A percentile compares a stretch with the other conserved stretches of the same genome.
Conservation (phyloP, 1,140 invertebrate genomes). For the Drosophila malerkotliana region DNA sequence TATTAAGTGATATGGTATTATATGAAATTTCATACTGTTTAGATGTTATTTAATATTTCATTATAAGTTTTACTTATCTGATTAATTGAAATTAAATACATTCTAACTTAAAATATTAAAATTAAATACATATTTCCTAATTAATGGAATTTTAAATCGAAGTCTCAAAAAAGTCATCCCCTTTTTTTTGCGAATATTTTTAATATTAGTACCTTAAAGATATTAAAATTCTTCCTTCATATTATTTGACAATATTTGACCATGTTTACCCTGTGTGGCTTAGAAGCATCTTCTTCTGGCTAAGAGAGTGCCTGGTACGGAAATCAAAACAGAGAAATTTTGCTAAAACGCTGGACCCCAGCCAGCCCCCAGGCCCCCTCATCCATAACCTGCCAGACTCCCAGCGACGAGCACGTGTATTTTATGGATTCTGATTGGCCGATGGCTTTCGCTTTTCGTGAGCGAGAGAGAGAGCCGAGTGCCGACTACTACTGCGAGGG, state of each 20-base stretch:
- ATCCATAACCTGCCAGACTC: not conserved
- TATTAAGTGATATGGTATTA: too few relatives aligned
- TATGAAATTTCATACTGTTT: too few relatives aligned
- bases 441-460: constrained; percentile 72
- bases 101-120: too few relatives aligned
- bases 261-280: constrained; percentile 37
- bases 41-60: too few relatives aligned
- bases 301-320: constrained; percentile 22
- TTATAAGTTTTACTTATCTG: too few relatives aligned
- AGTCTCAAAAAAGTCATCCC: too few relatives aligned
- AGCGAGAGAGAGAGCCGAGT: constrained; percentile 20
- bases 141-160: too few relatives aligned
- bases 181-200: too few relatives aligned
- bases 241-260: constrained; percentile 15
- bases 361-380: not conserved
- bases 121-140: too few relatives aligned
- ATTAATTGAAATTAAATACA: too few relatives aligned
- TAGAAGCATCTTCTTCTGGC: constrained; percentile 9
- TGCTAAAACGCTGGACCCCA: constrained; percentile 9
- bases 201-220: not conserved
- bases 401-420: constrained; percentile 71
- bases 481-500: constrained; percentile 10
- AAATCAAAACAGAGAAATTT: constrained; percentile 79
- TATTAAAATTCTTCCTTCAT: not conserved
- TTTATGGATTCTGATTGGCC: constrained; percentile 67